Conservation (phyloP, 2,113 vertebrate genomes). For the Cyprinus carpio region DNA sequence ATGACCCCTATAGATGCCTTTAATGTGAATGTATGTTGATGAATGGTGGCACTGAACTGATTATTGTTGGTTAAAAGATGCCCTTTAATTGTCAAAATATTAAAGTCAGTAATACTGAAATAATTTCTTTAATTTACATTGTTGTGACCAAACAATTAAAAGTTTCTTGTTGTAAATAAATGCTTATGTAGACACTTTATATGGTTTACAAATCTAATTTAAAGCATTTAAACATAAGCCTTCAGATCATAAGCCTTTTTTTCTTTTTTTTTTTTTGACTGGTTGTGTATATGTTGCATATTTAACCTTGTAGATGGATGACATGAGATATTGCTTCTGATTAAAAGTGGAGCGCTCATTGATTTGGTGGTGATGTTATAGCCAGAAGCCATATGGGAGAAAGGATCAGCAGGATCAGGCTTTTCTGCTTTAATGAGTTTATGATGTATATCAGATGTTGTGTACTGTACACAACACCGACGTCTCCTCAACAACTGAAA, state of each 20-base stretch:
- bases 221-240: neutral
- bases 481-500: neutral
- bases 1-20: conserved; percentile 1
- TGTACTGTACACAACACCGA: neutral
- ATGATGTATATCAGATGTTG: conserved; percentile 20
- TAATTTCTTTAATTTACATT: neutral
- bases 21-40: neutral
- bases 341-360: neutral
- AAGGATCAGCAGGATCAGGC: conserved; percentile 6
- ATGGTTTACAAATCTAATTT: neutral
- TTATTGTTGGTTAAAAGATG: neutral
- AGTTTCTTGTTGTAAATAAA: neutral
- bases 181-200: neutral
- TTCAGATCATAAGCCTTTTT: neutral
- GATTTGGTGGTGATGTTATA: conserved; percentile 19
- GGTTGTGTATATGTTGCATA: neutral
- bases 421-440: conserved; percentile 25
- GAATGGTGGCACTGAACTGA: neutral
- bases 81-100: neutral
- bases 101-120: neutral
- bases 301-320: neutral
- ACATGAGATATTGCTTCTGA: neutral
- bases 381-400: conserved; percentile 12
- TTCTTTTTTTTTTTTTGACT: neutral
- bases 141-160: neutral